Percentiles rank a stretch among this genome's conserved stretches.
Evolutionary conservation across 2,113 vertebrate species (phyloP).

Genomic region (Bos indicus): DNA sequence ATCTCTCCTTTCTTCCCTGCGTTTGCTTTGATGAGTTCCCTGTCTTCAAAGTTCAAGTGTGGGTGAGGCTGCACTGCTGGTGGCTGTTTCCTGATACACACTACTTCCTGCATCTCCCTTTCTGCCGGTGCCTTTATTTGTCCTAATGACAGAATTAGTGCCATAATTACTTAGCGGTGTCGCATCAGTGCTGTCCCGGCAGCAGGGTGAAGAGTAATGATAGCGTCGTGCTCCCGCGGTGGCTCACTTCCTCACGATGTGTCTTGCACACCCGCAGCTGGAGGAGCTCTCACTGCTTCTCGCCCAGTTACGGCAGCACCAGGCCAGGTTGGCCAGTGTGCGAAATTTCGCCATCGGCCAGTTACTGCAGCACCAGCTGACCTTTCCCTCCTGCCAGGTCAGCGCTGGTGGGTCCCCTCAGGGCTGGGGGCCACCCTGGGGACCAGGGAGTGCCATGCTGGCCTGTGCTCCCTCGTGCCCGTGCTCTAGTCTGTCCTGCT

Average conservation of each 20-base stretch:
- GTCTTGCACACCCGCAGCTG: conserved; percentile 89
- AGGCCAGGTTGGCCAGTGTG: conserved; percentile 95
- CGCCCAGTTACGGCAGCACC: conserved; percentile 96
- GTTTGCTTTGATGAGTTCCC: neutral
- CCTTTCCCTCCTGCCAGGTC: conserved; percentile 92
- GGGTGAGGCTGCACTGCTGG: neutral
- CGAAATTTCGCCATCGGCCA: conserved; percentile 91
- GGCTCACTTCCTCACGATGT: conserved; percentile 84
- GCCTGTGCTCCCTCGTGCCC: conserved; percentile 69
- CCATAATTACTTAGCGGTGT: conserved; percentile 68
- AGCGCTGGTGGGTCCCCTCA: conserved; percentile 81
- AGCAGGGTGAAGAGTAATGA: conserved; percentile 75
- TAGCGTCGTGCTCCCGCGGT: conserved; percentile 58
- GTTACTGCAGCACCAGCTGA: conserved; percentile 92
- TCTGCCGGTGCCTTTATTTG: conserved; percentile 59
- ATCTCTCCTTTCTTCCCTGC: neutral
- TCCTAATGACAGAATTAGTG: conserved; percentile 65
- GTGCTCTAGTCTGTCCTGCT: conserved; percentile 49
- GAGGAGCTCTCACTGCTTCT: conserved; percentile 98
- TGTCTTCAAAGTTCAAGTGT: neutral
- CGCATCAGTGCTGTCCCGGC: conserved; percentile 70
- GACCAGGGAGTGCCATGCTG: conserved; percentile 72
- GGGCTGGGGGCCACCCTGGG: conserved; percentile 66
- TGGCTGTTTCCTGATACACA: neutral
- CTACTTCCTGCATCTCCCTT: neutral